Conservation (phyloP, 2,113 vertebrate species). For the Syngnathus scovelli region DNA sequence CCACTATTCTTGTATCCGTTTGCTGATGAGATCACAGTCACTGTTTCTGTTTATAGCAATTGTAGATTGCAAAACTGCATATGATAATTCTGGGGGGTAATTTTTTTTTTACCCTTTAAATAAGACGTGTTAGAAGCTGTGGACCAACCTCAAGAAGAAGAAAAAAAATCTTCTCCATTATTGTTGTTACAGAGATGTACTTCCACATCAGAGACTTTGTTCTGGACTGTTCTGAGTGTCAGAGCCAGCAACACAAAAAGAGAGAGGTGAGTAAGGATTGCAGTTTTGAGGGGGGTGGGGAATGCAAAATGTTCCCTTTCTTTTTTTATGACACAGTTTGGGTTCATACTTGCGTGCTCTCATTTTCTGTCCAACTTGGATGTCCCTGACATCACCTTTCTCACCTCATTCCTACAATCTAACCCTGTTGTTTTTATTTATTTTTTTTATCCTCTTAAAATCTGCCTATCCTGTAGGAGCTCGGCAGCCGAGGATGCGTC, state of each 20-base stretch:
- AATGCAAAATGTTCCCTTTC: slow-evolving; percentile 3
- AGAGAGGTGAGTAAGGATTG: slow-evolving; percentile 47
- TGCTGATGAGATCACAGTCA: neutral
- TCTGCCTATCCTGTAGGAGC: slow-evolving; percentile 30
- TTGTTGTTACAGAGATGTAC: slow-evolving; percentile 69
- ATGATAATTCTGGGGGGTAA: too few species aligned
- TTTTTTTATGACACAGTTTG: slow-evolving; percentile 14
- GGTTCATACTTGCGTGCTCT: slow-evolving; percentile 18
- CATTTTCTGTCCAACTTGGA: slow-evolving; percentile 9
- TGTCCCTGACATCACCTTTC: slow-evolving; percentile 1
- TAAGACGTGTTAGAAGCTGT: neutral
- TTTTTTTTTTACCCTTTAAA: neutral
- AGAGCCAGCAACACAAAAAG: slow-evolving; percentile 46
- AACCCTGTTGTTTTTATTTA: neutral
- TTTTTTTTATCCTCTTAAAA: neutral
- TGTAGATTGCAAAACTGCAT: neutral
- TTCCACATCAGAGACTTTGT: slow-evolving; percentile 75
- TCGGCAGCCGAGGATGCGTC: slow-evolving; percentile 45
- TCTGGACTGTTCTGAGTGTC: slow-evolving; percentile 68
- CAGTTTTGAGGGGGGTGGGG: neutral
- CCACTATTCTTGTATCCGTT: neutral
- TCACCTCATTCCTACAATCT: neutral
- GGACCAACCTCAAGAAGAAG: neutral
- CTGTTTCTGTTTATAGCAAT: neutral
- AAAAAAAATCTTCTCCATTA: neutral